Evolutionary conservation across 2,797 vertebrate genomes (phyloP).

Genomic region (Karalla daura): DNA sequence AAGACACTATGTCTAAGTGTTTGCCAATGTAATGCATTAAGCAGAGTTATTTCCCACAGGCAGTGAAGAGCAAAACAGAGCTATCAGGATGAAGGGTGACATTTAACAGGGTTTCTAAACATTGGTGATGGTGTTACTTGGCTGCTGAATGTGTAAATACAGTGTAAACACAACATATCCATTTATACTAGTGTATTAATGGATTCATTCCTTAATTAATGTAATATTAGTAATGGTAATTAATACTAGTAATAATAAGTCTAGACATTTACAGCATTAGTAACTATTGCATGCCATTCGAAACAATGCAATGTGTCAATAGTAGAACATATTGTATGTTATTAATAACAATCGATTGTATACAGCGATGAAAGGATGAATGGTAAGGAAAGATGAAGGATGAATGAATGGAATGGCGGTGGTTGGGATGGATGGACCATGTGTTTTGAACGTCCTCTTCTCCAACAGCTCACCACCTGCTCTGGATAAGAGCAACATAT

Average conservation of each 20-base stretch:
- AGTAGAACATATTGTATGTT: too few relatives aligned
- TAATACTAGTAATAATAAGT: too few relatives aligned
- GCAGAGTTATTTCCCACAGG: not conserved
- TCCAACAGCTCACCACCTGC: constrained; percentile 82
- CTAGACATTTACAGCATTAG: too few relatives aligned
- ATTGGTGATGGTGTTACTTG: not conserved
- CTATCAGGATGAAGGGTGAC: not conserved
- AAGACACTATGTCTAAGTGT: too few relatives aligned
- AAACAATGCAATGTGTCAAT: not conserved
- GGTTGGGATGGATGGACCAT: constrained; percentile 25
- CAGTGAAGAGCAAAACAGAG: constrained; percentile 9
- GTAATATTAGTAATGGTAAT: too few relatives aligned
- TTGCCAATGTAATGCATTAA: not conserved
- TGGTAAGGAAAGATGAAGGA: not conserved
- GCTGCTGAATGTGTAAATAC: not conserved
- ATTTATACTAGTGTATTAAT: too few relatives aligned
- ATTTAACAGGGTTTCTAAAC: not conserved
- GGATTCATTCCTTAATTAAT: too few relatives aligned
- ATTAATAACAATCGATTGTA: too few relatives aligned
- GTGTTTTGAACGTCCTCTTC: constrained; percentile 60
- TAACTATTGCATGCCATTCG: not conserved
- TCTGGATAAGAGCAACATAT: constrained; percentile 82
- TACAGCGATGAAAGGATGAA: constrained; percentile 10
- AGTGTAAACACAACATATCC: too few relatives aligned
- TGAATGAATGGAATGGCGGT: constrained; percentile 8